phyloP scores from a whole-genome alignment of 2,888 invertebrate genomes.

The Drosophila nigricruria region DNA sequence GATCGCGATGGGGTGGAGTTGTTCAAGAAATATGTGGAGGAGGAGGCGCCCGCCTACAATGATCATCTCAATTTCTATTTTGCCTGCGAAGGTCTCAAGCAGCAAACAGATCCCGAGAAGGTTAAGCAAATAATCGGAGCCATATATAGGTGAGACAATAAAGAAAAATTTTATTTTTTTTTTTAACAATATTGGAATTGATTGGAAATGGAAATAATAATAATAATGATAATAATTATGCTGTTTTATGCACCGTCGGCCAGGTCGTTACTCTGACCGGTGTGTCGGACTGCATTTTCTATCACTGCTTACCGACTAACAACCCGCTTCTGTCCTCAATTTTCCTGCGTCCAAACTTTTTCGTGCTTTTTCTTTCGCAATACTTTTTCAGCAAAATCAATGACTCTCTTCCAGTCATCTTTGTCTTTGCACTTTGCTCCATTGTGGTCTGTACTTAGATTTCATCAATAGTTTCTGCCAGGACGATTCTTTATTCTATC shows the following conservation, averaged over 20 bases:
- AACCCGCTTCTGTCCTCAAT: neutral
- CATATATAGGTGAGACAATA: constrained; percentile 90
- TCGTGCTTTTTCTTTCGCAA: too few relatives aligned
- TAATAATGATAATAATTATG: neutral
- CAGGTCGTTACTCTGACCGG: neutral
- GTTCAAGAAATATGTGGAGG: constrained; percentile 93
- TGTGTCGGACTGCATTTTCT: neutral
- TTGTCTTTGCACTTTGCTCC: too few relatives aligned
- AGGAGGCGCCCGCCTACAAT: constrained; percentile 91
- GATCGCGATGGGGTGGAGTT: constrained; percentile 95
- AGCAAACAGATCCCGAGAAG: constrained; percentile 90
- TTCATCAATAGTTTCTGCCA: too few relatives aligned
- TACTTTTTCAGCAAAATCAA: too few relatives aligned
- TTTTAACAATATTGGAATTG: neutral
- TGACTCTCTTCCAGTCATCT: too few relatives aligned
- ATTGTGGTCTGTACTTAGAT: too few relatives aligned
- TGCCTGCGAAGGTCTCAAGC: constrained; percentile 95
- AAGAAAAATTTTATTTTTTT: neutral
- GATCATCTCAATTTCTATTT: constrained; percentile 96
- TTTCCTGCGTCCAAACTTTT: too few relatives aligned
- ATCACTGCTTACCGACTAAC: neutral
- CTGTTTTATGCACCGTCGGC: neutral
- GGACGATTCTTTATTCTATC: too few relatives aligned
- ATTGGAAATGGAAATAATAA: too few relatives aligned
- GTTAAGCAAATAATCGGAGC: constrained; percentile 92